Percentiles rank a stretch among this genome's conserved stretches.
Conservation (phyloP, 2,888 invertebrate genomes). For the Boloria euphrosyne region DNA sequence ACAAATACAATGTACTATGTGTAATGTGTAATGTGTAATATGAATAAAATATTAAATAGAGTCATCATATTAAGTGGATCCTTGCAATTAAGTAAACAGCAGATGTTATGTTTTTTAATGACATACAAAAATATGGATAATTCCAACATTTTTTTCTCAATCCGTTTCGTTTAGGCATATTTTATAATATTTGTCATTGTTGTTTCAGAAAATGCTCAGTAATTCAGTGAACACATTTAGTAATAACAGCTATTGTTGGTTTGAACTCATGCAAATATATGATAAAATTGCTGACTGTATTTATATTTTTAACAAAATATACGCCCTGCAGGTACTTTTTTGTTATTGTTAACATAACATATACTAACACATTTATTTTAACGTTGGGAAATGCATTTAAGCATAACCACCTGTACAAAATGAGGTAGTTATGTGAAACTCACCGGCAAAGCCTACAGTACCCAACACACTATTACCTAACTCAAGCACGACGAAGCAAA, state of each 20-base stretch:
- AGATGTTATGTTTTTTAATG: too few relatives aligned
- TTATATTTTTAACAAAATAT: conserved; percentile 59
- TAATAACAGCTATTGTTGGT: conserved; percentile 54
- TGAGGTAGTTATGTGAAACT: too few relatives aligned
- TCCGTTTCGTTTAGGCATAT: conserved; percentile 6
- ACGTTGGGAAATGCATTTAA: too few relatives aligned
- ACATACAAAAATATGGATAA: neutral
- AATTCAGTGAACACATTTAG: conserved; percentile 41
- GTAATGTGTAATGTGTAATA: too few relatives aligned
- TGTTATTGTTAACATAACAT: neutral
- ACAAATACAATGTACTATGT: too few relatives aligned
- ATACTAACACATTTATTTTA: neutral
- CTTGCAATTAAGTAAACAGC: too few relatives aligned
- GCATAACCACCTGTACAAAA: too few relatives aligned
- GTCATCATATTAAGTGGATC: too few relatives aligned
- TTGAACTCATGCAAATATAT: conserved; percentile 67
- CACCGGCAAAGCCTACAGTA: too few relatives aligned
- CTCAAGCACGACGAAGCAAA: too few relatives aligned
- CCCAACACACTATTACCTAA: too few relatives aligned
- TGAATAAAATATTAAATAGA: too few relatives aligned
- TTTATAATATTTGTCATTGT: conserved; percentile 12
- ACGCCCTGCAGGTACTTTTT: conserved; percentile 55
- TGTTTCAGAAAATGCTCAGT: conserved; percentile 45
- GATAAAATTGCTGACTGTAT: conserved; percentile 61
- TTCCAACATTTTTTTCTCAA: neutral